Base-by-base conservation (phyloP, 2,113 vertebrate species). In the Oreochromis tanganicae region DNA sequence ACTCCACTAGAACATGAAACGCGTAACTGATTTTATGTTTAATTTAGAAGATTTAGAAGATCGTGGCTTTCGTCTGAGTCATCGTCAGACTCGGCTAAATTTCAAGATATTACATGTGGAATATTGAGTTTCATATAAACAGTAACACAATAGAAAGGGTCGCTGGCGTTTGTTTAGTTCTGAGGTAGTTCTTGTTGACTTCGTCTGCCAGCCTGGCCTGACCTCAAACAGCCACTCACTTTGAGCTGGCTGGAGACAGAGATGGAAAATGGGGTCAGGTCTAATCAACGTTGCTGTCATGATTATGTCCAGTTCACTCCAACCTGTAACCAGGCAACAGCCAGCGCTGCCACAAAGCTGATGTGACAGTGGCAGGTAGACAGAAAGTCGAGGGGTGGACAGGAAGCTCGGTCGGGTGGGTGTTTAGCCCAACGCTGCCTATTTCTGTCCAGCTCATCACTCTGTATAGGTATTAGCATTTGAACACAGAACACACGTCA, bases 191-290 rank as follows among this genome's bases (percentile, higher is more conserved):
- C 91, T 73, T 9, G 63, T 66, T 88, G 91, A 93, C 87, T 91
- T 84, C 57, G 66, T 90, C 82, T 68, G 90, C 93, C 87, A 88
- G 86, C 82, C 52, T 32, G 82, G 66, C 88, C 92, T 95, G 93
- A 94, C 94, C 94, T 93, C 90, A 94, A 95, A 95, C 91, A 95
- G 94, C 93, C 95, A 95, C 92, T 94, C 92, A 94, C 85, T 48
- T 80, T 87, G 84, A 93, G 92, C 78, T 56, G 85, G 91, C 86
- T 82, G 52, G 36, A 91, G 92, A 89, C 86, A 80, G 83, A 91
- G 89, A 89, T 71, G 87, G 92, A 90, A 94, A 94, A 93, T 36
- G 81, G 82, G 95, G 92, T 95, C 95, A 93, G 87, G 91, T 95
- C 93, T 90, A 92, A 95, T 95, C 95, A 96, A 93, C 94, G 84